Evolutionary conservation across 1,140 invertebrate genomes (phyloP), one percentile per base, ranked within the genome.

Genomic region (Coelopa frigida): DNA sequence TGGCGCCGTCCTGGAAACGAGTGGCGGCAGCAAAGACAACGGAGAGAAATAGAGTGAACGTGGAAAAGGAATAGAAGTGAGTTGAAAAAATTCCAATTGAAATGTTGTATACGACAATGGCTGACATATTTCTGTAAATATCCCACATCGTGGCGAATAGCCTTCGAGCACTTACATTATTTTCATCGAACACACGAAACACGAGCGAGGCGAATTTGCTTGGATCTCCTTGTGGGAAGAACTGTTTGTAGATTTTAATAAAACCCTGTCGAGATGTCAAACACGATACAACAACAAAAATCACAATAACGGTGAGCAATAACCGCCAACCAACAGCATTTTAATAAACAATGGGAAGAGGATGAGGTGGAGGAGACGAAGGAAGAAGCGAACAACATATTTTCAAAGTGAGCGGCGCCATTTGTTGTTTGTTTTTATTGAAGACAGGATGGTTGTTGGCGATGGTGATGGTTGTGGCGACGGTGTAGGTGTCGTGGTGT

Each of bases 211-310:
- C 93, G 72, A 98, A 98, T 76, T 96, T 96, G 56, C 89, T 93
- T 17, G 94, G 94, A 77, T 98, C 93, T 54, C 93, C 92, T 81
- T 96, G 89, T 42, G 94, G 94, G 73, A 98, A 98, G 76, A 98
- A 98, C 73, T 98, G 94, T 75, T 94, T 93, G 78, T 98, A 98
- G 68, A 98, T 98, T 76, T 91, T 94, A 69, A 97, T 93, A 76
- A 98, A 98, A 48, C 93, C 94, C 93, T 96, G 48, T 15, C 38
- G 39, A 79, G 56, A 42, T 29, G 27, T 42, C 40, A 15, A 23
- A 42, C 27, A 42, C 27, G 32, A 21, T 42, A 42, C 26, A 42
- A 42, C 18, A 47, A 3, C 4, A 35, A 48, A 20, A 33, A 43
- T 20, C 21, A 32, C 27, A 47, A 38, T 38, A 23, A 37, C 3